These are phyloP conservation scores for Centropus unirufus DNA, from an alignment of 2,113 vertebrate species.

Conservation along the genomic window DNA sequence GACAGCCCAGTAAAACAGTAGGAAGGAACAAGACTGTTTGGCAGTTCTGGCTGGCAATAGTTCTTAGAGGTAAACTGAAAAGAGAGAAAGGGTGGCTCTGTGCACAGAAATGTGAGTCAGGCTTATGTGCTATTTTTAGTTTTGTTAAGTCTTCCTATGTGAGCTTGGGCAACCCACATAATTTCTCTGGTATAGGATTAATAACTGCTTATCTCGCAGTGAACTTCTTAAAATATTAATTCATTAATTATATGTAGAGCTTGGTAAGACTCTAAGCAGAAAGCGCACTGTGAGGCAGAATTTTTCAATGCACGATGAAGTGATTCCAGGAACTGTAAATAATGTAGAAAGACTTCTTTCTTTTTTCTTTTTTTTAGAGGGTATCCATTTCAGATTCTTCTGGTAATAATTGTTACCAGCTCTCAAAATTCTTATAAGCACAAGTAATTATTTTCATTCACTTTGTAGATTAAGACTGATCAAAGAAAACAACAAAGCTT, in stretches of 20 bases:
- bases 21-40: conserved; percentile 1
- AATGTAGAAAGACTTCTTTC: not conserved
- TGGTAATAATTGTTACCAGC: not conserved
- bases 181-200: conserved; percentile 50
- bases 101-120: conserved; percentile 48
- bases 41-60: conserved; percentile 23
- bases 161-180: conserved; percentile 50
- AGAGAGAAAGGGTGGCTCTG: not conserved
- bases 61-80: conserved; percentile 24
- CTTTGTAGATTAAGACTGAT: not conserved
- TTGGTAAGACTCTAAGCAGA: conserved; percentile 27
- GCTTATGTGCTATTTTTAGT: conserved; percentile 37
- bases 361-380: not conserved
- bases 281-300: conserved; percentile 5
- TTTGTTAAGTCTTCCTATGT: conserved; percentile 50
- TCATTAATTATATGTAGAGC: conserved; percentile 48
- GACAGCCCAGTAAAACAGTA: conserved; percentile 9
- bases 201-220: conserved; percentile 43
- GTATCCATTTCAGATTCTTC: not conserved
- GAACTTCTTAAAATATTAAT: conserved; percentile 59
- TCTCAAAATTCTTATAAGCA: not conserved
- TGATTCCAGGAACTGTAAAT: conserved; percentile 23
- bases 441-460: conserved; percentile 9
- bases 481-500: not conserved
- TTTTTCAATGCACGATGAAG: not conserved